A percentile compares a stretch with the other conserved stretches of the same genome.
Conservation (phyloP, 2,113 vertebrate genomes). For the Plectropomus leopardus region DNA sequence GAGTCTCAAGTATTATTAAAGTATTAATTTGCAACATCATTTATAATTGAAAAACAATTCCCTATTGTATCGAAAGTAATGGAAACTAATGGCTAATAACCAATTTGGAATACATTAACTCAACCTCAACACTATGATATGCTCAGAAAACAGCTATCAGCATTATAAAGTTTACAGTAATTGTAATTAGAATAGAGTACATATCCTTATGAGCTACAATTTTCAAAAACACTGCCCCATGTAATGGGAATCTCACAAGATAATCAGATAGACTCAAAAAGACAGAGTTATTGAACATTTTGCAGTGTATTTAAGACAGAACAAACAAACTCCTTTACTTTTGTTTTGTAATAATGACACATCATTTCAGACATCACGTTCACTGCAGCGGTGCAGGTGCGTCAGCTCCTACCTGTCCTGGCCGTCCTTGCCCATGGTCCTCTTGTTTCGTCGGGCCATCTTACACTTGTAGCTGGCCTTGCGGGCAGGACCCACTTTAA, state of each 20-base stretch:
- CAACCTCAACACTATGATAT: neutral
- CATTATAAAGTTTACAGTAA: neutral
- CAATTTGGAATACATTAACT: neutral
- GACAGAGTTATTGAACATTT: neutral
- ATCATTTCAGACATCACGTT: too few relatives aligned
- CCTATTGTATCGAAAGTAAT: neutral
- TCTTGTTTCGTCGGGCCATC: slow-evolving; percentile 92
- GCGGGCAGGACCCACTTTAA: slow-evolving; percentile 92
- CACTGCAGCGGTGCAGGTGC: neutral
- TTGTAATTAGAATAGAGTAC: too few relatives aligned
- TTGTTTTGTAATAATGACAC: neutral
- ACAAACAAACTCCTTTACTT: neutral
- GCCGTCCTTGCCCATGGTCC: slow-evolving; percentile 86
- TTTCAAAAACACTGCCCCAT: neutral
- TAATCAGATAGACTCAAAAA: neutral
- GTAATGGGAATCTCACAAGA: too few relatives aligned
- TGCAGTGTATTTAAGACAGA: neutral
- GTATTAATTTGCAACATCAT: neutral
- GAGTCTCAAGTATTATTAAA: neutral
- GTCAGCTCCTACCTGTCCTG: slow-evolving; percentile 88
- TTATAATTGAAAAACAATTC: neutral
- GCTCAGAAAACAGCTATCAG: neutral
- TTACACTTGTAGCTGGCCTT: slow-evolving; percentile 93
- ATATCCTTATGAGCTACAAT: neutral
- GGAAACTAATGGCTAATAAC: neutral